Percentiles rank a stretch among this genome's conserved stretches.
Conservation (phyloP, 2,113 vertebrate species). For the Dasyprocta punctata region DNA sequence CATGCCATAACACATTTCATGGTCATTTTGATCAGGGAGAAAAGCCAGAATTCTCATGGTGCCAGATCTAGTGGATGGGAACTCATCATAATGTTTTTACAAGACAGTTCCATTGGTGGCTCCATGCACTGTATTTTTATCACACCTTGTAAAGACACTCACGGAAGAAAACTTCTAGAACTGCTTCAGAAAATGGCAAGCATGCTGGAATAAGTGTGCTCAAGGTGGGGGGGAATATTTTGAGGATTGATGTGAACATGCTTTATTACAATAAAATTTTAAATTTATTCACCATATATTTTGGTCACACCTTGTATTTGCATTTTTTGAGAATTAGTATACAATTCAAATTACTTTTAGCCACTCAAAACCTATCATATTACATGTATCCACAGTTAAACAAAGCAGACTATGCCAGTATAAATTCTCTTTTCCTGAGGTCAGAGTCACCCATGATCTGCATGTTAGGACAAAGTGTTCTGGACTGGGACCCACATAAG, state of each 20-base stretch:
- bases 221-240: not conserved
- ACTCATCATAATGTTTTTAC: not conserved
- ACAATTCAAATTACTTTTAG: not conserved
- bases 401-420: not conserved
- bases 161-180: too few relatives aligned
- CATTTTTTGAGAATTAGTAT: not conserved
- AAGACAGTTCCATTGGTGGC: not conserved
- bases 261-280: not conserved
- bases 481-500: not conserved
- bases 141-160: not conserved
- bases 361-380: not conserved
- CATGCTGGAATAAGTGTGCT: not conserved
- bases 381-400: not conserved
- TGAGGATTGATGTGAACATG: not conserved
- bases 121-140: not conserved
- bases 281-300: not conserved
- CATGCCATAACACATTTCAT: not conserved
- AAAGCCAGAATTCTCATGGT: not conserved
- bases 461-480: not conserved
- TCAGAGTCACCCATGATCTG: not conserved
- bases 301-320: not conserved
- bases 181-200: not conserved
- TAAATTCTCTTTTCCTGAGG: not conserved
- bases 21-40: not conserved
- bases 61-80: not conserved